phyloP scores from a whole-genome alignment of 2,113 vertebrate species.

The Mesitornis unicolor region DNA sequence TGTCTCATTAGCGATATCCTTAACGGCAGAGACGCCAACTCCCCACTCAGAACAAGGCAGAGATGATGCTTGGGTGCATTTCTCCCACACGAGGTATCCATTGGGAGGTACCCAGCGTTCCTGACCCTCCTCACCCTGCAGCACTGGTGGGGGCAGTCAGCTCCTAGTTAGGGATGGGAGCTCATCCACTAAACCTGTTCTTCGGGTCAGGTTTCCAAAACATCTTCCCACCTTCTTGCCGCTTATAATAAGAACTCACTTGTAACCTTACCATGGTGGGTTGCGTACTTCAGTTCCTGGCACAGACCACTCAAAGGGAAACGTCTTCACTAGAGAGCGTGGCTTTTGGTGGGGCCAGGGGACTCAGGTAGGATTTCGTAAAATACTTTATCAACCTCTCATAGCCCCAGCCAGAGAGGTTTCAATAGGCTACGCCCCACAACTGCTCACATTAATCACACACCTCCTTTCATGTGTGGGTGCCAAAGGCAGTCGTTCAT shows the following conservation, averaged over 20 bases:
- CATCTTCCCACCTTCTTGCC: not conserved
- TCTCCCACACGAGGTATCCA: not conserved
- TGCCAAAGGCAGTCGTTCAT: not conserved
- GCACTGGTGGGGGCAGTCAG: not conserved
- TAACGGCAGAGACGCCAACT: not conserved
- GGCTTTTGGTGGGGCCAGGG: not conserved
- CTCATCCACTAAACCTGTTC: not conserved
- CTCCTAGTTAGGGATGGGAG: not conserved
- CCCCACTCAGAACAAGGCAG: not conserved
- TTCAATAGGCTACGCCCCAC: not conserved
- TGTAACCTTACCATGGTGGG: not conserved
- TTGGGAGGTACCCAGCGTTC: not conserved
- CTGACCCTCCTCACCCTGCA: accelerated
- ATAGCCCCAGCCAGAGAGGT: not conserved
- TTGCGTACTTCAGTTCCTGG: not conserved
- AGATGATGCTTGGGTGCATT: not conserved
- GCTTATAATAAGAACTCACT: not conserved
- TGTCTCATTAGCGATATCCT: not conserved
- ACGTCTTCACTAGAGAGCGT: accelerated
- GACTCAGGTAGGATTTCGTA: not conserved
- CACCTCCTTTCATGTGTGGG: accelerated
- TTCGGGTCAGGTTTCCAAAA: not conserved
- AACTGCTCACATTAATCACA: not conserved
- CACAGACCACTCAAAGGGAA: not conserved
- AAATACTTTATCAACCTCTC: not conserved